Percentiles rank a stretch among this genome's conserved stretches.
Conservation (phyloP, 92 coral and sea anemone genomes). For the Epizoanthus scotinus region DNA sequence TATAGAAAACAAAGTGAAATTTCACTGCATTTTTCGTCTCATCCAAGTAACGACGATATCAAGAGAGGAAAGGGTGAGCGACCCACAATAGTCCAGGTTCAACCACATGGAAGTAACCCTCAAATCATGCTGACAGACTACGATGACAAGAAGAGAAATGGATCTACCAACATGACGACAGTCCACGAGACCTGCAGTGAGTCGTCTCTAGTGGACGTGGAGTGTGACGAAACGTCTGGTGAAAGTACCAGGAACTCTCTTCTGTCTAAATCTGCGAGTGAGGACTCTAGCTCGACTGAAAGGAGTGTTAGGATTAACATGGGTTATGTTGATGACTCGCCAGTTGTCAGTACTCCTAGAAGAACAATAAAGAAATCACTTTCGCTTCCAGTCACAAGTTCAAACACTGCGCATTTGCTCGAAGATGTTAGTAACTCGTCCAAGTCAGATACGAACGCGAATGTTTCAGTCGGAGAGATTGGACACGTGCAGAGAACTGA, state of each 20-base stretch:
- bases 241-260: conserved; percentile 25
- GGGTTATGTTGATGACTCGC: conserved; percentile 15
- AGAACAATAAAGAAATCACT: conserved; percentile 37
- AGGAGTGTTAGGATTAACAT: conserved; percentile 44
- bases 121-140: conserved; percentile 61
- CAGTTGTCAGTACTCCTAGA: not conserved
- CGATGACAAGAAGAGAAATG: conserved; percentile 34
- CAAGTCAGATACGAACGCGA: not conserved
- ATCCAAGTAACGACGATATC: conserved; percentile 16
- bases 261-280: conserved; percentile 37
- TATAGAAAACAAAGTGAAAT: conserved; percentile 64
- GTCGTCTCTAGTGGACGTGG: conserved; percentile 52
- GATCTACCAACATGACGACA: not conserved
- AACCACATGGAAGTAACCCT: conserved; percentile 48
- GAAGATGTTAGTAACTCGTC: not conserved
- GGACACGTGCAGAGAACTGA: not conserved
- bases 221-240: conserved; percentile 33
- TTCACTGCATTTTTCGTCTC: conserved; percentile 57
- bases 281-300: conserved; percentile 25
- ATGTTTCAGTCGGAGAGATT: not conserved
- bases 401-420: not conserved
- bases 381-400: conserved; percentile 20
- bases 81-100: conserved; percentile 5
- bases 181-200: conserved; percentile 46
- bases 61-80: not conserved